Evolutionary conservation across 1,140 invertebrate species (phyloP), one percentile per base, ranked within the genome.

Genomic region (Conus betulinus): DNA sequence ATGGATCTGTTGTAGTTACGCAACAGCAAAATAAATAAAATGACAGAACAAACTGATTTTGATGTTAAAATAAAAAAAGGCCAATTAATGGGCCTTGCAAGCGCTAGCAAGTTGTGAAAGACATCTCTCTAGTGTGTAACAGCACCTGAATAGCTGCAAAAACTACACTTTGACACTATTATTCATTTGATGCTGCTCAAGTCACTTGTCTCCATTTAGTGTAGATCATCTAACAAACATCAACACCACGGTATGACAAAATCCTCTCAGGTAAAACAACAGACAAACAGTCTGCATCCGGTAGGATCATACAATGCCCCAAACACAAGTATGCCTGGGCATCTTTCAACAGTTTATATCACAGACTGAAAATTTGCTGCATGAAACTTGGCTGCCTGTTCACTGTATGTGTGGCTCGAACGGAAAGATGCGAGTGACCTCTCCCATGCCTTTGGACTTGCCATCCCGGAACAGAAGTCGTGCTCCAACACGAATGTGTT

Each of bases 401-500:
- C 87, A 83, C 13, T 88, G 76, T 27, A 88, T 53, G 76, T 90
- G 81, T 10, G 82, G 82, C 4, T 92, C 88, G 57, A 74, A 88
- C 0, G 93, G 93, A 51, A 90, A 91, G 5, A 93, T 87, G 83
- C 91, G 92, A 1, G 91, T 91, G n/a, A 99, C 97, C 93, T 98
- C 97, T 0, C 99, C 99, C 93, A 99, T 98, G 63, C 95, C 96
- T 84, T 95, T 95, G 67, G 98, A 97, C 63, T 97, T 98, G 8
- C 98, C 98, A 90, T 99, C 98, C 60, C 98, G 96, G 93, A 99
- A 98, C 8, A 99, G 96, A 11, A 99, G 95, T 51, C 97, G 95
- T 94, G 98, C 97, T 0, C 98, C 98, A 0, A 97, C 96, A n/a
- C 97, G 96, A n/a, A 99, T 96, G 95, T 98, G 98, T 95, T 99